A percentile compares a stretch with the other conserved stretches of the same genome.
phyloP scores from a whole-genome alignment of 2,888 invertebrate species.

The Lithophane ornitopus region DNA sequence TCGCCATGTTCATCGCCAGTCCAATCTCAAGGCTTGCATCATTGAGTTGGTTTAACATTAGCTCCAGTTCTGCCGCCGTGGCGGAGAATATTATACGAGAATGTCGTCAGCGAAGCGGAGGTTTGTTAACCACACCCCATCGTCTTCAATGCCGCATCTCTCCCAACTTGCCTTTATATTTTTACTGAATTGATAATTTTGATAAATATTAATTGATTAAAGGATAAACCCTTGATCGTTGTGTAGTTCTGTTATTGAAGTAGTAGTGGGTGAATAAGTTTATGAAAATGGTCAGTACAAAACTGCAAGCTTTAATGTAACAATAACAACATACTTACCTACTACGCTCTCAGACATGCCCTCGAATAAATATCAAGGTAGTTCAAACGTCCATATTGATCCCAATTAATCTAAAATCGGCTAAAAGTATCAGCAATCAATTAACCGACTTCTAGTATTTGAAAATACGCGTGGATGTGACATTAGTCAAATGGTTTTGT shows the following conservation, averaged over 20 bases:
- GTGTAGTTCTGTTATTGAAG: not conserved
- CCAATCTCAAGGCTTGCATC: not conserved
- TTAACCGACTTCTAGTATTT: conserved; percentile 27
- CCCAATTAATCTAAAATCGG: conserved; percentile 36
- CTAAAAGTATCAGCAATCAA: conserved; percentile 25
- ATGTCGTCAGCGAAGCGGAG: not conserved
- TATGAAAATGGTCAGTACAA: not conserved
- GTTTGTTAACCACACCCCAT: not conserved
- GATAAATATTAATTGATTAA: not conserved
- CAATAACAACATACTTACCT: not conserved
- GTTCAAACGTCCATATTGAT: conserved; percentile 26
- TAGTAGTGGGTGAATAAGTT: not conserved
- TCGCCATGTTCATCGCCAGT: not conserved
- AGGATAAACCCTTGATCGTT: not conserved
- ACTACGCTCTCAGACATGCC: conserved; percentile 3
- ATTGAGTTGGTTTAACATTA: not conserved
- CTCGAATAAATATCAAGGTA: conserved; percentile 36
- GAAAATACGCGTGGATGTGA: conserved; percentile 6
- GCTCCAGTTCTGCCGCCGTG: not conserved
- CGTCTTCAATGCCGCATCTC: not conserved
- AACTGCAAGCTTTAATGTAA: not conserved
- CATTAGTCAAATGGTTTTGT: conserved; percentile 8
- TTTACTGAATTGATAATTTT: not conserved
- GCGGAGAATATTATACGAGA: not conserved
- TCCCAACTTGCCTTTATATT: not conserved